phyloP scores from a whole-genome alignment of 2,888 invertebrate genomes.

The Pimpla rufipes region DNA sequence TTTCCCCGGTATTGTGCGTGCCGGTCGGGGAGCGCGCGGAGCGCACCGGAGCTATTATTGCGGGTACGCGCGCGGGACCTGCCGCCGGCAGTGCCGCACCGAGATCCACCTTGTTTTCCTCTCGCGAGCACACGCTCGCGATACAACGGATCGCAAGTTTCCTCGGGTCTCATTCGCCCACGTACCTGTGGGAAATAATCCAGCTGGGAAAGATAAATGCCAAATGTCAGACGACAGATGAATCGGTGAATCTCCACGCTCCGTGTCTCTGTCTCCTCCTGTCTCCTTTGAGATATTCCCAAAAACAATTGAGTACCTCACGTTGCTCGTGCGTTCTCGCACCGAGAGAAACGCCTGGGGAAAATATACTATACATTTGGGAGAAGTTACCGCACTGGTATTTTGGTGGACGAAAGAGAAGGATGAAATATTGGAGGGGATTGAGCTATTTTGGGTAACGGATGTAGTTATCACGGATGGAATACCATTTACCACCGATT shows the following conservation, averaged over 20 bases:
- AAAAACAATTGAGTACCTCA: not conserved
- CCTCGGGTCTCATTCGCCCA: not conserved
- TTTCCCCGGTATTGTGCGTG: conserved; percentile 59
- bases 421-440: too few species aligned
- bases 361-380: too few species aligned
- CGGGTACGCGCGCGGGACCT: conserved; percentile 36
- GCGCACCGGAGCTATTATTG: conserved; percentile 53
- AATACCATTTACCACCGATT: too few species aligned
- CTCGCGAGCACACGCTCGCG: conserved; percentile 16
- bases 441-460: too few species aligned
- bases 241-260: conserved; percentile 5
- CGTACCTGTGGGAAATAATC: conserved; percentile 48
- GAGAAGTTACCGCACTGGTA: too few species aligned
- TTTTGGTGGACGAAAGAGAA: too few species aligned
- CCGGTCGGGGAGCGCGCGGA: not conserved
- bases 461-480: too few species aligned
- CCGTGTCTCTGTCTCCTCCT: not conserved
- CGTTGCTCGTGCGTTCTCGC: not conserved
- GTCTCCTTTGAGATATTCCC: too few species aligned
- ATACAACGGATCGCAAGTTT: conserved; percentile 8
- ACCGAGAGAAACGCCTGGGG: too few species aligned
- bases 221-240: conserved; percentile 8
- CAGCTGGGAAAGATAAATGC: conserved; percentile 16
- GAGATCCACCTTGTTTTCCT: conserved; percentile 47
- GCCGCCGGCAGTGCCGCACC: conserved; percentile 2